Base-by-base conservation (phyloP, 2,113 vertebrate species). In the Oxyruncus cristatus region DNA sequence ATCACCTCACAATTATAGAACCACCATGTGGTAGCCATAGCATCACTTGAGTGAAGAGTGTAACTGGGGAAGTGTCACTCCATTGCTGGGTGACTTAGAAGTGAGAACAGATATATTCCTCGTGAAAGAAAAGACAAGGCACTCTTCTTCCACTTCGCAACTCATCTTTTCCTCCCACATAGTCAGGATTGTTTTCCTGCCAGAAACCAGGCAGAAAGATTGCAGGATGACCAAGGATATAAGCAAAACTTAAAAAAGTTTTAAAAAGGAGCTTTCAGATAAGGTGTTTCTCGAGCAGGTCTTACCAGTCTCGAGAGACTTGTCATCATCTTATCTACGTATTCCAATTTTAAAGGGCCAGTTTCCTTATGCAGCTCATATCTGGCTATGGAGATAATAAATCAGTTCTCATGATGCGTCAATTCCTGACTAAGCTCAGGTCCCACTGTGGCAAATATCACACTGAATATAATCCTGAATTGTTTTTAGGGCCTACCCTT, bases 1-100 rank as follows among this genome's bases (percentile, higher is more conserved):
- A 80, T 80, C 88, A 85, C 82, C 82, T 92, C 75, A 58, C 79
- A 93, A 89, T 80, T 73, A 94, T 1, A 85, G 58, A 93, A 8
- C 71, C 73, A 63, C 74, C 92, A 88, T 22, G 75, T 61, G 81
- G 77, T 81, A 89, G 87, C 95, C 92, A 90, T 12, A 94, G 77
- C 88, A 94, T 39, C 71, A n/a, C 78, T n/a, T 88, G 44, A 18
- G 47, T 24, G 21, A 56, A 85, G 53, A 85, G 52, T 66, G 39
- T 19, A 72, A 72, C 16, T 72, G 71, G 81, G 73, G 79, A 87
- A 89, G 77, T 21, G 27, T 30, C 67, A 70, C 70, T 58, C 23
- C 2, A 37, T 4, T 52, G n/a, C 49, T 85, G 50, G 44, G 47
- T 90, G 95, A 27, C 93, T 92, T 85, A 2, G 49, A 72, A 89